Conservation (phyloP, 30 jellyfish, hydroid and myxozoan genomes). For the Turritopsis rubra region DNA sequence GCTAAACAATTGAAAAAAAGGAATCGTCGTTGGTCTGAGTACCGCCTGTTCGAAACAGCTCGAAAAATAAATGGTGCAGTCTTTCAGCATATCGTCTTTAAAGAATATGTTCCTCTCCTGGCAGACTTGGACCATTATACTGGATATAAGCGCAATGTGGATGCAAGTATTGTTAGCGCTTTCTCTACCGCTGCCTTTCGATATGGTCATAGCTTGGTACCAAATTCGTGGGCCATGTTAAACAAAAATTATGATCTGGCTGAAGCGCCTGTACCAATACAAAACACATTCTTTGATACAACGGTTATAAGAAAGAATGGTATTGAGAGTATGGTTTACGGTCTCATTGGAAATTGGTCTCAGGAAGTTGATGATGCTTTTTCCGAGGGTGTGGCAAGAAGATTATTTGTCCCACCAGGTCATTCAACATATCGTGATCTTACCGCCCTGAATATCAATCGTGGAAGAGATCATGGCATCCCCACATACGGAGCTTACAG, state of each 20-base stretch:
- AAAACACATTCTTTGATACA: not conserved
- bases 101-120: slow-evolving; percentile 21
- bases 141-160: slow-evolving; percentile 21
- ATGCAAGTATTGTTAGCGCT: slow-evolving; percentile 22
- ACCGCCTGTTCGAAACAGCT: slow-evolving; percentile 12
- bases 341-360: slow-evolving; percentile 16
- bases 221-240: slow-evolving; percentile 1
- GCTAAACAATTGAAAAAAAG: not conserved
- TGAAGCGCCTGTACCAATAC: not conserved
- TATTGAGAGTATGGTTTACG: slow-evolving; percentile 14
- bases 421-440: slow-evolving; percentile 1
- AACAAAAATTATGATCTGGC: not conserved
- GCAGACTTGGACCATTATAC: not conserved
- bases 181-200: slow-evolving; percentile 40
- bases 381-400: slow-evolving; percentile 7
- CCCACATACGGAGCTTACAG: slow-evolving; percentile 29
- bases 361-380: not conserved
- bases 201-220: slow-evolving; percentile 27
- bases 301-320: slow-evolving; percentile 6
- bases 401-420: not conserved
- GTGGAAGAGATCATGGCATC: slow-evolving; percentile 44
- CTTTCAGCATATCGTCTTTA: slow-evolving; percentile 22
- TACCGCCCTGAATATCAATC: slow-evolving; percentile 37
- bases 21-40: slow-evolving; percentile 29
- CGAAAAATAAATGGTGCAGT: slow-evolving; percentile 39